Percentiles rank a stretch among this genome's conserved stretches.
phyloP scores from a whole-genome alignment of 2,113 vertebrate genomes.

The Pteruthius melanotis region DNA sequence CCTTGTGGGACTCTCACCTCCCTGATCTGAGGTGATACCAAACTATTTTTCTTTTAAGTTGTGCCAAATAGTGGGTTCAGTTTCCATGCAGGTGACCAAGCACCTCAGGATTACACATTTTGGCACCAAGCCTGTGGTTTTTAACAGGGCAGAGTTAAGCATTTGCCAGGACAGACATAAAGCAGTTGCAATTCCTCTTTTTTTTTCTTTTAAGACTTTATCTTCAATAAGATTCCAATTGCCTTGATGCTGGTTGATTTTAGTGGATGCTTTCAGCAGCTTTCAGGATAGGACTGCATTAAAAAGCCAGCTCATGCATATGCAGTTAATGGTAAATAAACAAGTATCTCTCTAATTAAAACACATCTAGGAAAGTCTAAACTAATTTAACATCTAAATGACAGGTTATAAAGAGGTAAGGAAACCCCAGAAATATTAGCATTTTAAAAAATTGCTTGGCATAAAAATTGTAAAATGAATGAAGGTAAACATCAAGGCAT shows the following conservation, averaged over 20 bases:
- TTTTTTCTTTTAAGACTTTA: not conserved
- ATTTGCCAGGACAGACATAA: not conserved
- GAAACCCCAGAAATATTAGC: not conserved
- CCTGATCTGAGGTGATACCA: not conserved
- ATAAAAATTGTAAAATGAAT: not conserved
- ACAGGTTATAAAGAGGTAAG: not conserved
- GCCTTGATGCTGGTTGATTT: not conserved
- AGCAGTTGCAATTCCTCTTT: not conserved
- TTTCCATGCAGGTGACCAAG: not conserved
- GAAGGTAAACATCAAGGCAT: not conserved
- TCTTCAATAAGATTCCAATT: not conserved
- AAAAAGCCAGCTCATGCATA: slow-evolving; percentile 6
- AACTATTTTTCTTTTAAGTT: not conserved
- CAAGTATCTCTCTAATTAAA: slow-evolving; percentile 28
- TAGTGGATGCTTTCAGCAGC: not conserved
- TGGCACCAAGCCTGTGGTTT: not conserved
- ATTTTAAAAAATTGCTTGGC: not conserved
- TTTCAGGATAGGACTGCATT: not conserved
- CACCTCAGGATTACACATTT: not conserved
- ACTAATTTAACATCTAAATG: slow-evolving; percentile 19
- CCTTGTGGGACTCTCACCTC: not conserved
- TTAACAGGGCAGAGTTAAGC: not conserved
- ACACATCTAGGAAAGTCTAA: slow-evolving; percentile 1
- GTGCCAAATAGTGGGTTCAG: not conserved
- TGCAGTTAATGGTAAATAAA: slow-evolving; percentile 33